A percentile compares a stretch with the other conserved stretches of the same genome.
Conservation (phyloP, 2,888 invertebrate genomes). For the Philonicus albiceps region DNA sequence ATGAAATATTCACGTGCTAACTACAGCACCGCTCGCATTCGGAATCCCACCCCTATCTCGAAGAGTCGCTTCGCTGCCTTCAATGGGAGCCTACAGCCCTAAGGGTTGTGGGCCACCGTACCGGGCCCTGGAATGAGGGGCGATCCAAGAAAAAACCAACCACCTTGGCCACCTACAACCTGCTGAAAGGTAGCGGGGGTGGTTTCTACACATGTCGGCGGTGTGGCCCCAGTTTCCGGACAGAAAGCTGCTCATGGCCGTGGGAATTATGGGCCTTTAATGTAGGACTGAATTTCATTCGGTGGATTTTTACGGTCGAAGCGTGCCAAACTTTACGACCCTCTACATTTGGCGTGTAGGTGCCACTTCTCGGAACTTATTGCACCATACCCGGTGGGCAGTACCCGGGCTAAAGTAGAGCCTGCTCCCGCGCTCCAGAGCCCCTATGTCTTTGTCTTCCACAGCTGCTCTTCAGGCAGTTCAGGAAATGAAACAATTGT, state of each 20-base stretch:
- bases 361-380: background rate
- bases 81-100: background rate
- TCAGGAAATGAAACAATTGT: background rate
- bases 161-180: background rate
- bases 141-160: background rate
- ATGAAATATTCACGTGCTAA: constrained; percentile 9
- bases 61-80: background rate
- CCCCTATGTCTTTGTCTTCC: background rate
- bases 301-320: background rate
- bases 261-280: background rate
- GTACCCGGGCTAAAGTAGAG: background rate
- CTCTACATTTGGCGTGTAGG: background rate
- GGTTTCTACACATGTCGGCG: background rate
- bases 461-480: background rate
- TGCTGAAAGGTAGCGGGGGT: background rate
- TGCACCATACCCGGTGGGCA: background rate
- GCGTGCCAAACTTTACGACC: background rate
- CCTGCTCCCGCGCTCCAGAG: background rate
- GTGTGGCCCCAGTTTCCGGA: background rate
- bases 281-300: background rate
- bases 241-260: background rate
- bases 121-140: background rate
- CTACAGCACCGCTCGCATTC: background rate
- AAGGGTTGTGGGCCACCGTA: background rate
- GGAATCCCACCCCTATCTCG: background rate